These are phyloP conservation scores for Coccyzus lansbergi DNA, from an alignment of 2,797 vertebrate genomes.

Conservation along the genomic window DNA sequence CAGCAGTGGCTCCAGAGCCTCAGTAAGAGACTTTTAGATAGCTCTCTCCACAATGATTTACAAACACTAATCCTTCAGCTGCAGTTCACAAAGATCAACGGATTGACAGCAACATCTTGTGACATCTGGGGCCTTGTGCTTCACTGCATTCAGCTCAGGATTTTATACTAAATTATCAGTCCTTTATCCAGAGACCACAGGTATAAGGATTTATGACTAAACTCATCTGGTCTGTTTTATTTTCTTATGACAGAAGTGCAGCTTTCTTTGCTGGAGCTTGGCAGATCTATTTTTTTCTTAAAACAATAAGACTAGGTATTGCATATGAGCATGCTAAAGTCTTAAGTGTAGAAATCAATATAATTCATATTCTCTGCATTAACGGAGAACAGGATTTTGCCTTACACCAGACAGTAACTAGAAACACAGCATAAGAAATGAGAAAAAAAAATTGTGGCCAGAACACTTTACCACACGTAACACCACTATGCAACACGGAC, in stretches of 20 bases:
- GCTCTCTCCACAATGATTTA: slow-evolving; percentile 31
- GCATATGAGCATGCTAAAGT: background rate
- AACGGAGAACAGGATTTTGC: background rate
- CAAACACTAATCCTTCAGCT: slow-evolving; percentile 36
- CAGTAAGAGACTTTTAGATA: background rate
- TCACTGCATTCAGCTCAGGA: background rate
- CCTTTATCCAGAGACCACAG: slow-evolving; percentile 2
- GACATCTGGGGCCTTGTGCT: slow-evolving; percentile 7
- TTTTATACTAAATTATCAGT: slow-evolving; percentile 7
- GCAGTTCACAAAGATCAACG: background rate
- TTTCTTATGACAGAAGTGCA: slow-evolving; percentile 11
- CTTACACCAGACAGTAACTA: background rate
- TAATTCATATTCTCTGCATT: background rate
- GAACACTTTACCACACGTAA: background rate
- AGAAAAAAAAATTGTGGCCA: background rate
- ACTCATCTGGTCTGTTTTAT: background rate
- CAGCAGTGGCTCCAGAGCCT: background rate
- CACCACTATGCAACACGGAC: background rate
- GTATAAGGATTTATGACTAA: slow-evolving; percentile 54
- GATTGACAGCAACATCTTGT: slow-evolving; percentile 21
- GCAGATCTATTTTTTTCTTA: background rate
- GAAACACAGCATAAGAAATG: background rate
- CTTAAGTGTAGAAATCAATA: background rate
- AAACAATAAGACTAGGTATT: background rate
- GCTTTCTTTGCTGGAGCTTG: background rate